phyloP scores from a whole-genome alignment of 2,888 invertebrate genomes.

The Drosophila gaucha region DNA sequence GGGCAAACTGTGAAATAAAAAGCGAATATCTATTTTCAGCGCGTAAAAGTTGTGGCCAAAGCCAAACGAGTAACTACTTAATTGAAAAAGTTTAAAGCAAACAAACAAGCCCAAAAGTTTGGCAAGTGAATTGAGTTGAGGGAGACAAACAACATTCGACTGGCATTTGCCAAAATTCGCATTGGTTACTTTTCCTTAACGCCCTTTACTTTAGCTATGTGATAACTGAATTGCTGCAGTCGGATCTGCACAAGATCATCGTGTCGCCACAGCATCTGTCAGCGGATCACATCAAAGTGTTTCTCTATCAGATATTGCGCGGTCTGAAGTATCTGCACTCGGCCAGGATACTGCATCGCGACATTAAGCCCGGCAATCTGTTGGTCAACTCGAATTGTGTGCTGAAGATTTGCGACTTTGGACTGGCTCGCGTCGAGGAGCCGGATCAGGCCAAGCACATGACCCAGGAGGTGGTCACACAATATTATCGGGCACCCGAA shows the following conservation, averaged over 20 bases:
- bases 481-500: constrained; percentile 99
- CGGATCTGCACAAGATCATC: constrained; percentile 99
- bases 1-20: constrained; percentile 15
- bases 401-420: constrained; percentile 99
- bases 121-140: not conserved
- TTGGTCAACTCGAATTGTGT: constrained; percentile 99
- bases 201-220: constrained; percentile 91
- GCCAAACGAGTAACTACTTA: constrained; percentile 42
- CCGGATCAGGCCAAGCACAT: constrained; percentile 96
- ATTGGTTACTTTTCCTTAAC: constrained; percentile 9
- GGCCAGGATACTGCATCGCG: constrained; percentile 98
- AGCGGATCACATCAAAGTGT: constrained; percentile 99
- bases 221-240: constrained; percentile 99
- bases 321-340: constrained; percentile 99
- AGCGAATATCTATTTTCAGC: constrained; percentile 33
- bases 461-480: constrained; percentile 99
- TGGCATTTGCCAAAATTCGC: not conserved
- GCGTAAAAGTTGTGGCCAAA: constrained; percentile 38
- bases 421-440: constrained; percentile 98
- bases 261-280: constrained; percentile 99
- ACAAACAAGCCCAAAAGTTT: constrained; percentile 48
- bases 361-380: constrained; percentile 99
- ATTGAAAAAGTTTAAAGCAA: constrained; percentile 69
- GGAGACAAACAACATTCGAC: not conserved
- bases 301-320: constrained; percentile 99